Percentiles rank a stretch among this genome's conserved stretches.
Evolutionary conservation across 2,888 invertebrate species (phyloP).

Genomic region (Dendrolimus pini): DNA sequence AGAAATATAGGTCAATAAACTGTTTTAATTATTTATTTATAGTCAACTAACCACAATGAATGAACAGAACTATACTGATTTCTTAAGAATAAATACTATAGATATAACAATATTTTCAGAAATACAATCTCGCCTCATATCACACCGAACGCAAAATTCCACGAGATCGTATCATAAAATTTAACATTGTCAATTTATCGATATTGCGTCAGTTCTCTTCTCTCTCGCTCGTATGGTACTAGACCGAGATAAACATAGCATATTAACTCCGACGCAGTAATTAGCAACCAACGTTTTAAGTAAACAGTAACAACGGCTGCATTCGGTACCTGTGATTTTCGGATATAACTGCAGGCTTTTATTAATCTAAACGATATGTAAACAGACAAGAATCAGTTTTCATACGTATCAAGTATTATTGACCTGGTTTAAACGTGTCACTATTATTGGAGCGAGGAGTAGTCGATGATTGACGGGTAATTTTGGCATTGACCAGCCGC

Average conservation of each 20-base stretch:
- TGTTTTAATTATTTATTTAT: too few species aligned
- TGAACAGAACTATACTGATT: neutral
- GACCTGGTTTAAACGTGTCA: conserved; percentile 46
- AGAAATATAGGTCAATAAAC: too few species aligned
- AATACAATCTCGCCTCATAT: conserved; percentile 21
- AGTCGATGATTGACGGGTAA: conserved; percentile 41
- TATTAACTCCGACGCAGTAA: conserved; percentile 52
- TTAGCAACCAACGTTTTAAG: conserved; percentile 51
- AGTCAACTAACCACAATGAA: too few species aligned
- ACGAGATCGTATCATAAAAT: conserved; percentile 46
- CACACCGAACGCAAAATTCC: conserved; percentile 25
- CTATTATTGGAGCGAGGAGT: conserved; percentile 39
- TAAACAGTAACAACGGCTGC: conserved; percentile 39
- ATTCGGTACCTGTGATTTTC: conserved; percentile 33
- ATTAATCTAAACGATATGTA: conserved; percentile 18
- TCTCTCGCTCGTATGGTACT: conserved; percentile 18
- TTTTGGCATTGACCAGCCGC: conserved; percentile 24
- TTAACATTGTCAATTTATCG: conserved; percentile 54
- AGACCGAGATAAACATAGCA: conserved; percentile 34
- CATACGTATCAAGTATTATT: conserved; percentile 15
- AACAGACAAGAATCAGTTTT: conserved; percentile 23
- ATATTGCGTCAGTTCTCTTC: conserved; percentile 35
- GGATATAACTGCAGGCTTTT: conserved; percentile 27
- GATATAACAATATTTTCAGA: neutral
- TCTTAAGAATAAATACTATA: too few species aligned